A percentile compares a stretch with the other conserved stretches of the same genome.
phyloP scores from a whole-genome alignment of 2,888 invertebrate species.

The Drepana falcataria region DNA sequence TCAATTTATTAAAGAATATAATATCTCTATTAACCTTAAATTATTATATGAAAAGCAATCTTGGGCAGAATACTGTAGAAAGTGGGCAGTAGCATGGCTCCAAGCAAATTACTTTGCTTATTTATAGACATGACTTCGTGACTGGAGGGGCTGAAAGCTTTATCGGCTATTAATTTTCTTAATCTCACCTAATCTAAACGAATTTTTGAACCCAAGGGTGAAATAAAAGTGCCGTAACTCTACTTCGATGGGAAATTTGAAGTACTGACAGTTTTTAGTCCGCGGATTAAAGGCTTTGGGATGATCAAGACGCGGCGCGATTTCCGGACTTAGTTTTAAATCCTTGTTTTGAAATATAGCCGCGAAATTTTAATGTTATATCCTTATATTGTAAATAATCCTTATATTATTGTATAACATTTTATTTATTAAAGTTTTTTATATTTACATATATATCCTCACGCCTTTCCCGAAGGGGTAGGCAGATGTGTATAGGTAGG shows the following conservation, averaged over 20 bases:
- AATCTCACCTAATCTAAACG: neutral
- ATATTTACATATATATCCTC: no score
- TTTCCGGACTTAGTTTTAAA: neutral
- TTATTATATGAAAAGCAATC: no score
- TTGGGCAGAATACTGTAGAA: neutral
- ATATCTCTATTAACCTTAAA: no score
- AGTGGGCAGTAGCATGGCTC: neutral
- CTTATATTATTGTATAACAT: no score
- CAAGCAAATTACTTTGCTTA: neutral
- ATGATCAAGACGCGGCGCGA: neutral
- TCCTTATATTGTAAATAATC: no score
- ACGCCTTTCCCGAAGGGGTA: no score
- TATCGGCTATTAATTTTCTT: slow-evolving; percentile 2
- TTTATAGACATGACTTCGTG: neutral
- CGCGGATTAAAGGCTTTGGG: neutral
- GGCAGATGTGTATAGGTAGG: no score
- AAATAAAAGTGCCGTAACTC: neutral
- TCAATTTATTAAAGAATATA: no score
- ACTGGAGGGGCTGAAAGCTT: slow-evolving; percentile 3
- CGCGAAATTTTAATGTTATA: neutral
- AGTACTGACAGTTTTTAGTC: neutral
- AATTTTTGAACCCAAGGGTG: neutral
- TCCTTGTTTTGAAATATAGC: neutral
- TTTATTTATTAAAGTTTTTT: no score
- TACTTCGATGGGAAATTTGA: neutral